A percentile compares a stretch with the other conserved stretches of the same genome.
Conservation (phyloP, 2,797 vertebrate genomes). For the Margarornis squamiger region DNA sequence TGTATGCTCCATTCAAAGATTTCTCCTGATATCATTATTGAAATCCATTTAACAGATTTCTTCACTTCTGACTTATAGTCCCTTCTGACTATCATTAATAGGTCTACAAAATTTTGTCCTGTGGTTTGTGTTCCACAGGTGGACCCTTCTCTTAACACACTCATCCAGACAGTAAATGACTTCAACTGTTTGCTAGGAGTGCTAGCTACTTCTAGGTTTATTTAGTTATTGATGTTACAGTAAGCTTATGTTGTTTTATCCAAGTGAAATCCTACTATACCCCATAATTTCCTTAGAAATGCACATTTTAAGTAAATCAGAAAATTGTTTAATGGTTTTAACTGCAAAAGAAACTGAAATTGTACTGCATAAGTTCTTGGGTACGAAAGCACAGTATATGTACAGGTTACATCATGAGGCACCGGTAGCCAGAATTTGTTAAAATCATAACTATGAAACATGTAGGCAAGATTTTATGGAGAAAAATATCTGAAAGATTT, state of each 20-base stretch:
- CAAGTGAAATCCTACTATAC: neutral
- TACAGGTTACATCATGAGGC: neutral
- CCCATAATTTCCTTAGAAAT: neutral
- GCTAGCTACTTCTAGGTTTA: neutral
- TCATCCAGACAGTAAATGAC: neutral
- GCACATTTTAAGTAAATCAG: neutral
- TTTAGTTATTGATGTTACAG: neutral
- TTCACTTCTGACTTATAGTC: neutral
- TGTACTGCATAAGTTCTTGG: neutral
- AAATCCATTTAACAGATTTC: neutral
- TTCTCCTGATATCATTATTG: neutral
- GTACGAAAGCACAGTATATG: neutral
- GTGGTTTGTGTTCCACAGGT: neutral
- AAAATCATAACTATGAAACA: neutral
- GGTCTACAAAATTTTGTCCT: neutral
- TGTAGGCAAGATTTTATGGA: neutral
- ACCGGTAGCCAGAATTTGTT: neutral
- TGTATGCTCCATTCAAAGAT: neutral
- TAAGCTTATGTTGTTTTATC: neutral
- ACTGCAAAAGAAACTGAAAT: neutral
- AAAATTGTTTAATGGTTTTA: neutral
- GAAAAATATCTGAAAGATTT: neutral
- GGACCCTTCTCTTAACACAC: neutral
- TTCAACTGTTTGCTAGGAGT: neutral
- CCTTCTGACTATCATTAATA: neutral